Base-by-base conservation (phyloP, 2,888 invertebrate genomes). In the Zelleria hepariella region DNA sequence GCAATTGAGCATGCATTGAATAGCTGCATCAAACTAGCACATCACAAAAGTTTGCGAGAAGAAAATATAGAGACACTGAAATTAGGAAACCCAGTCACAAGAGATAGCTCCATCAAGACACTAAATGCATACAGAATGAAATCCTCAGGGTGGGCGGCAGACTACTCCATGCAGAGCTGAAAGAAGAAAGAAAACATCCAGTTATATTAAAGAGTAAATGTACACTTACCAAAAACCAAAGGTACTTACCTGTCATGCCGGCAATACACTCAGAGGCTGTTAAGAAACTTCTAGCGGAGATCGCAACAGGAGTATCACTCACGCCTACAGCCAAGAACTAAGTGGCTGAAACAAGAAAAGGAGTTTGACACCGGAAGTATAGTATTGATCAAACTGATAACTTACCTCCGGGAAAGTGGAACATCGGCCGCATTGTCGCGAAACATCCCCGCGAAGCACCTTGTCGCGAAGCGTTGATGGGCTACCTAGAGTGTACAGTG, bases 131-230 rank as follows among this genome's bases (percentile, higher is more conserved):
- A 24, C 20, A 55, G 8, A 8, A 55, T 10, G 15, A 23, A 5
- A 27, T 55, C 27, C 55, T 55, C 8, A 57, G 57, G 15, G 57
- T 57, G 47, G 58, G 58, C 24, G 58, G 58, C 25, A 47, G 58
- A 8, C 15, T 58, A n/a, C 6, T 15, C 7, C 18, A 57, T n/a
- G 57, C n/a, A n/a, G n/a, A n/a, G n/a, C n/a, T n/a, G n/a, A n/a
- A n/a, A n/a, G n/a, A n/a, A n/a, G n/a, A n/a, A 18, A 47, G 8
- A 4, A 47, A 57, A 57, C 57, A 47, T 21, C 57, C 47, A 18
- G 18, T 58, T 4, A 58, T 58, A n/a, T 6, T 58, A 7, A 23
- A 23, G 7, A 56, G 32, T 10, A 47, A 47, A 32, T 23, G 47
- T 23, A 8, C 5, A 6, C 47, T 57, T 7, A 15, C 47, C 5